Evolutionary conservation across 2,113 vertebrate species (phyloP).

Genomic region (Microtus oregoni): DNA sequence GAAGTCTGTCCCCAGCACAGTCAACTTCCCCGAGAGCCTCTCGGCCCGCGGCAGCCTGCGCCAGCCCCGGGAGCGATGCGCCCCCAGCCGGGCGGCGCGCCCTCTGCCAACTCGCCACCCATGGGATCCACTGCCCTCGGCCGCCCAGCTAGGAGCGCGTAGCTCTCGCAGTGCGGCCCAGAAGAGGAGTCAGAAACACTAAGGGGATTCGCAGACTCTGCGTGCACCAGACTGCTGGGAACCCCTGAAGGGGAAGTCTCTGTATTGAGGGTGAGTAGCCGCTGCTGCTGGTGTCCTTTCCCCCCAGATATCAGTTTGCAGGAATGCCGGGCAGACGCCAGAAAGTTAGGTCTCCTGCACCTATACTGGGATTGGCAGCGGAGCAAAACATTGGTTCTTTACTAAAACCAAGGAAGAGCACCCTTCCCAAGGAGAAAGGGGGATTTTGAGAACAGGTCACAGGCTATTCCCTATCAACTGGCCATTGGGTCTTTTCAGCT

Average conservation of each 20-base stretch:
- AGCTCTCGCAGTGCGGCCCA: slow-evolving; percentile 63
- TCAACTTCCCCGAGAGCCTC: slow-evolving; percentile 75
- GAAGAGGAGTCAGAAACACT: slow-evolving; percentile 50
- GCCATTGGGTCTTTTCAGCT: slow-evolving; percentile 60
- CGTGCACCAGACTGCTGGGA: background rate
- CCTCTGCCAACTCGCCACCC: slow-evolving; percentile 64
- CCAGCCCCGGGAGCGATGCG: slow-evolving; percentile 72
- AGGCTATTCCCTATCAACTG: background rate
- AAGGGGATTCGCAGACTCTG: background rate
- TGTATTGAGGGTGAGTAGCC: slow-evolving; percentile 73
- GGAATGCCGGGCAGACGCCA: background rate
- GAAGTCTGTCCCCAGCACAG: slow-evolving; percentile 53
- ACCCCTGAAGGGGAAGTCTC: background rate
- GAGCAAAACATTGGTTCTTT: background rate
- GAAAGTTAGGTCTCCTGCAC: slow-evolving; percentile 71
- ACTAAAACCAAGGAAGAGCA: background rate
- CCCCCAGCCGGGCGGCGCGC: slow-evolving; percentile 68
- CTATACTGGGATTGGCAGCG: background rate
- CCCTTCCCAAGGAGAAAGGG: background rate
- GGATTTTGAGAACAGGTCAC: background rate
- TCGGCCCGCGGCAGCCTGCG: slow-evolving; percentile 53
- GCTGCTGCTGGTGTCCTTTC: background rate
- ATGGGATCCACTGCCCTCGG: slow-evolving; percentile 58
- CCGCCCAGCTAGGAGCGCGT: slow-evolving; percentile 66
- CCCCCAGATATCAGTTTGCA: background rate